A percentile compares a stretch with the other conserved stretches of the same genome.
Evolutionary conservation across 2,888 invertebrate species (phyloP).

Genomic region (Cryptophagus acutangulus): DNA sequence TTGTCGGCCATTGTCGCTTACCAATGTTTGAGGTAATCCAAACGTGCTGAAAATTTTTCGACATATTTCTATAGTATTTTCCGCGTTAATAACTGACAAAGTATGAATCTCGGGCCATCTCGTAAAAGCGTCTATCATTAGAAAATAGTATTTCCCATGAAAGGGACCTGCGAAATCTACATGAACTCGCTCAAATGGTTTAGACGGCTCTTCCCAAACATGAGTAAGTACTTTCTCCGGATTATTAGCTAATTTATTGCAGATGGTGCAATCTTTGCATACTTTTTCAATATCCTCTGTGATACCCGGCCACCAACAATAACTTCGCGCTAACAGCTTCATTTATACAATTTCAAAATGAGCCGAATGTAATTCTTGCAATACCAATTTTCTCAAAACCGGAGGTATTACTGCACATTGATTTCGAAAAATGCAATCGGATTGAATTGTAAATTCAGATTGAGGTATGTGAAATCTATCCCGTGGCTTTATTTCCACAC

Average conservation of each 20-base stretch:
- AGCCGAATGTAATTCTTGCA: slow-evolving; percentile 9
- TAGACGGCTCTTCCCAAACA: slow-evolving; percentile 9
- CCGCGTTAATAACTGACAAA: slow-evolving; percentile 2
- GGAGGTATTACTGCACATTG: background rate
- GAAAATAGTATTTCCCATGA: slow-evolving; percentile 6
- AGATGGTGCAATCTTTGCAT: slow-evolving; percentile 1
- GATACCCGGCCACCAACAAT: slow-evolving; percentile 6
- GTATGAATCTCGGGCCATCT: too few species aligned
- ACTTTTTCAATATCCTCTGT: slow-evolving; percentile 1
- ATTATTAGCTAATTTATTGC: slow-evolving; percentile 2
- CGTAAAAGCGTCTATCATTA: slow-evolving; percentile 12
- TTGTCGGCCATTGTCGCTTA: slow-evolving; percentile 22
- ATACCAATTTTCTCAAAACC: background rate
- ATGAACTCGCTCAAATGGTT: slow-evolving; percentile 13
- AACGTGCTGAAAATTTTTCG: slow-evolving; percentile 15
- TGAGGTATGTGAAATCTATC: slow-evolving; percentile 1
- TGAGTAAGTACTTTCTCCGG: slow-evolving; percentile 15
- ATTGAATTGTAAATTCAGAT: background rate
- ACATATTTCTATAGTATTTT: slow-evolving; percentile 12
- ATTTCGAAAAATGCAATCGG: slow-evolving; percentile 1
- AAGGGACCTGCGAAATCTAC: slow-evolving; percentile 12
- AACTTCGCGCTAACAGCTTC: slow-evolving; percentile 2
- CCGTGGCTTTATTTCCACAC: background rate
- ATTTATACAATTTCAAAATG: slow-evolving; percentile 7
- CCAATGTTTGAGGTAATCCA: slow-evolving; percentile 15